Evolutionary conservation across 1,140 invertebrate species (phyloP), one percentile per base, ranked within the genome.

Genomic region (Pseudomyrmex sp.): DNA sequence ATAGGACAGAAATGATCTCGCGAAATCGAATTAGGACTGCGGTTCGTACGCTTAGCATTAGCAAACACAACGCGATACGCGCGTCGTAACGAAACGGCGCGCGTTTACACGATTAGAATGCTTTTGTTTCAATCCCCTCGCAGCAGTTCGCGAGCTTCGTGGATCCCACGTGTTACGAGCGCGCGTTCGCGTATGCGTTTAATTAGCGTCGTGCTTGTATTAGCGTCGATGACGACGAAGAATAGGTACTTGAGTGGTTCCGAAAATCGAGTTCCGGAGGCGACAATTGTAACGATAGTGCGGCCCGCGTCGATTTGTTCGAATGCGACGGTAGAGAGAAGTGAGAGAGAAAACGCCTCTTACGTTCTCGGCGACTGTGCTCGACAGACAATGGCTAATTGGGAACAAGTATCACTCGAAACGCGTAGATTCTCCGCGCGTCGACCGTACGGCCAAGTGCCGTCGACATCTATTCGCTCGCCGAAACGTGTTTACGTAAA

Each of bases 331-430:
- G 5, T 35, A 26, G 2, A 26, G 26, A 26, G 18, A 18, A 18
- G 35, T 35, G 35, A 35, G 35, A 35, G 35, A 58, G 52, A 79
- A 46, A 61, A 72, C 44, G n/a, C 44, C 76, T 70, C 76, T 70
- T 80, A 80, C 66, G 44, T 59, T 72, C 5, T 48, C 23, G 61
- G 44, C 10, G 18, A n/a, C 48, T 69, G 10, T 69, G 7, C 63
- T 68, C 65, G 20, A 46, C 44, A 70, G 76, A 80, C 54, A 80
- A 80, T 72, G 66, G 54, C 44, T 80, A 80, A 70, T 80, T 80
- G 54, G 44, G 12, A 80, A 50, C 46, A 59, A 80, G 66, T 72
- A 59, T 54, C 76, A 59, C 20, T 79, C 65, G 76, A 79, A 79
- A 79, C 20, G 50, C 35, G 35, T 65, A 56, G 18, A 59, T 73